Percentiles rank a stretch among this genome's conserved stretches.
These are phyloP conservation scores for Orthosia gothica DNA, from an alignment of 2,888 invertebrate species.

Conservation along the genomic window DNA sequence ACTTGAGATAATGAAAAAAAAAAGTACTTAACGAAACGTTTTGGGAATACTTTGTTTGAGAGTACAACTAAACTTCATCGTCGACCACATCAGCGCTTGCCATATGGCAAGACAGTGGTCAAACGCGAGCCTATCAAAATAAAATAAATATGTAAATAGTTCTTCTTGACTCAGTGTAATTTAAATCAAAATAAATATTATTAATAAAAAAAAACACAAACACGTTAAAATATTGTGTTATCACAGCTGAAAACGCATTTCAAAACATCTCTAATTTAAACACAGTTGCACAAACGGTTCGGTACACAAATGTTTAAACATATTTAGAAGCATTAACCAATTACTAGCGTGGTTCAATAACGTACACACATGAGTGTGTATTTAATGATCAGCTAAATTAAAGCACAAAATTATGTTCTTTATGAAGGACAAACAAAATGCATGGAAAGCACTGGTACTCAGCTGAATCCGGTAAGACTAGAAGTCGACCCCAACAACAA, in stretches of 20 bases:
- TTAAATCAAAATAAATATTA: not conserved
- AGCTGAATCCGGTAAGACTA: no score
- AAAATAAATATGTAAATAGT: no score
- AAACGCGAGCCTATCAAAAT: no score
- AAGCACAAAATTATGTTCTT: not conserved
- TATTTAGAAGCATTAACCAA: constrained; percentile 17
- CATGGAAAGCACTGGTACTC: no score
- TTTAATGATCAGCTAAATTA: constrained; percentile 21
- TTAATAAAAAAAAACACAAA: not conserved
- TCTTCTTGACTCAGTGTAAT: no score
- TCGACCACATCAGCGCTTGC: no score
- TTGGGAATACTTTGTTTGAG: no score
- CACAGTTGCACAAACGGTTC: constrained; percentile 1
- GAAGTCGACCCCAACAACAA: no score
- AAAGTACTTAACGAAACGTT: no score
- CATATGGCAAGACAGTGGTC: no score
- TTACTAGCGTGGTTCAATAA: constrained; percentile 24
- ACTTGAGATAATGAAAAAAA: not conserved
- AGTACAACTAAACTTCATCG: no score
- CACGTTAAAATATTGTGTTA: not conserved
- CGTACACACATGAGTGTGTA: not conserved
- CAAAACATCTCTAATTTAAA: not conserved
- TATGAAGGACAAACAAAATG: not conserved
- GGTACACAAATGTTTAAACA: constrained; percentile 22
- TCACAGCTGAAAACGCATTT: not conserved